phyloP scores from a whole-genome alignment of 2,888 invertebrate species.

The Apantesis nais region DNA sequence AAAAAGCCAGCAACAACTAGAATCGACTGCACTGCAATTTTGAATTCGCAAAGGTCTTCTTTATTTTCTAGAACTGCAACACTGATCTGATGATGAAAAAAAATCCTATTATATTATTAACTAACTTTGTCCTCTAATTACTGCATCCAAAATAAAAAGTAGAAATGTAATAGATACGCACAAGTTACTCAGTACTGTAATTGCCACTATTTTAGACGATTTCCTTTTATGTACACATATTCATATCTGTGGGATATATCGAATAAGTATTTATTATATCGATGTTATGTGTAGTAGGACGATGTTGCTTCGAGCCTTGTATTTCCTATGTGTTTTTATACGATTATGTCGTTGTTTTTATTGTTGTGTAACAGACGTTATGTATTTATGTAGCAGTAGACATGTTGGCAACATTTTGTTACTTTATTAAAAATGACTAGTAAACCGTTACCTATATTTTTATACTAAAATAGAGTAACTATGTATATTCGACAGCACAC shows the following conservation, averaged over 20 bases:
- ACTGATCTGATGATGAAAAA: neutral
- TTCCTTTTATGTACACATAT: slow-evolving; percentile 41
- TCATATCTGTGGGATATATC: slow-evolving; percentile 29
- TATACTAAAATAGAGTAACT: neutral
- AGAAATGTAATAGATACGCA: slow-evolving; percentile 76
- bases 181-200: slow-evolving; percentile 64
- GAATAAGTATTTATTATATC: slow-evolving; percentile 39
- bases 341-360: slow-evolving; percentile 29
- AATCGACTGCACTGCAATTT: neutral
- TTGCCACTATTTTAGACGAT: slow-evolving; percentile 53
- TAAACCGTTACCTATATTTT: slow-evolving; percentile 8
- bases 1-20: neutral
- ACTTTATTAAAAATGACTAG: neutral
- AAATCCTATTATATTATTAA: neutral
- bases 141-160: slow-evolving; percentile 48
- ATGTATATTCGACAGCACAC: neutral
- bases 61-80: neutral
- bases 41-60: neutral
- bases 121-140: slow-evolving; percentile 25
- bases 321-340: slow-evolving; percentile 48
- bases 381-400: neutral
- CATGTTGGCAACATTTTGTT: neutral
- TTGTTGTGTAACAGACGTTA: neutral
- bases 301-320: slow-evolving; percentile 56
- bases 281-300: slow-evolving; percentile 55